Conservation (phyloP, 2,888 invertebrate genomes). For the Phrixothrix hirtus region DNA sequence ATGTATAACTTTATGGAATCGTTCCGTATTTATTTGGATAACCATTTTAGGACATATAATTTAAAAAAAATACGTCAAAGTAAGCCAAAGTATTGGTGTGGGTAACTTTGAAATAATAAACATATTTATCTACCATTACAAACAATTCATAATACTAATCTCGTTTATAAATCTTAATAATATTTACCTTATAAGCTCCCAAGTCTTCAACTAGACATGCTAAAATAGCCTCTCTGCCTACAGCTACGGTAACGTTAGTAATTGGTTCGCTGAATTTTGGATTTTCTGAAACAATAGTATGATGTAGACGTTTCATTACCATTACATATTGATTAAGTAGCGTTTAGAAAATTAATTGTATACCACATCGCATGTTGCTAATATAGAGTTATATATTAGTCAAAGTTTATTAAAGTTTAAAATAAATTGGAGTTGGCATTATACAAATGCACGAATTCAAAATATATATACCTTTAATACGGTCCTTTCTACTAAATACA, state of each 20-base stretch:
- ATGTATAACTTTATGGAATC: background rate
- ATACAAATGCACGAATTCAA: too few relatives aligned
- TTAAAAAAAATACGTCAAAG: too few relatives aligned
- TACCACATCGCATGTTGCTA: too few relatives aligned
- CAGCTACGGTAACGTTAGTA: slow-evolving; percentile 81
- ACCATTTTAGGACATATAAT: too few relatives aligned
- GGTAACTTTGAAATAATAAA: background rate
- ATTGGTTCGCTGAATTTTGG: slow-evolving; percentile 84
- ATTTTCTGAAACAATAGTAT: slow-evolving; percentile 64
- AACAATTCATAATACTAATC: background rate
- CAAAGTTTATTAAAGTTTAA: too few relatives aligned
- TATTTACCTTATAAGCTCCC: slow-evolving; percentile 74
- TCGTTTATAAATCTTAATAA: background rate
- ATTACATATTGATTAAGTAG: background rate
- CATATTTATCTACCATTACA: background rate
- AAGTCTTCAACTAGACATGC: slow-evolving; percentile 84
- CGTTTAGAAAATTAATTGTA: too few relatives aligned
- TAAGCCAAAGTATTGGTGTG: too few relatives aligned
- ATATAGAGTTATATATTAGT: too few relatives aligned
- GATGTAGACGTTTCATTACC: too few relatives aligned
- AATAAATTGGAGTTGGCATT: too few relatives aligned
- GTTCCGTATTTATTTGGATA: background rate
- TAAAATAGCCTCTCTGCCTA: slow-evolving; percentile 81
- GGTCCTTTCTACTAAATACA: too few relatives aligned
- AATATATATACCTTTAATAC: too few relatives aligned